Evolutionary conservation across 2,113 vertebrate genomes (phyloP).

Genomic region (Mustelus asterias): DNA sequence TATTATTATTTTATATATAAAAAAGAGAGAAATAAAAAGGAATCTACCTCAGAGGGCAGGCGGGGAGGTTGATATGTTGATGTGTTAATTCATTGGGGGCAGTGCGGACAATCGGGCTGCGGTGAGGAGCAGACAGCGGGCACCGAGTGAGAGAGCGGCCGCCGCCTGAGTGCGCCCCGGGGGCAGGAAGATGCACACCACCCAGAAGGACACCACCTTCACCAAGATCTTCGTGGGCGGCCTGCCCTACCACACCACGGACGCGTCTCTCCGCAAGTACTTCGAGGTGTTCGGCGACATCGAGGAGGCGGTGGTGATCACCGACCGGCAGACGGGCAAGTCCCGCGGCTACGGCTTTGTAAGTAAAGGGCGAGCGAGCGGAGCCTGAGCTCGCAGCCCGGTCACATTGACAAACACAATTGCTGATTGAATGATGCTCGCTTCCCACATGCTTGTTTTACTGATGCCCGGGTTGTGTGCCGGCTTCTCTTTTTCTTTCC

Average conservation of each 20-base stretch:
- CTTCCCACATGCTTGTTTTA: neutral
- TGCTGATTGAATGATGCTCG: neutral
- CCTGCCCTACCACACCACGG: conserved; percentile 93
- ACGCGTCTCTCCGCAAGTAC: conserved; percentile 96
- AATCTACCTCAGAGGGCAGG: neutral
- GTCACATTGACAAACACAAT: too few relatives aligned
- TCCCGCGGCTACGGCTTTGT: conserved; percentile 96
- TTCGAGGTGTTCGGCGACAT: conserved; percentile 97
- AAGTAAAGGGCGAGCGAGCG: conserved; percentile 55
- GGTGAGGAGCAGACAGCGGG: too few relatives aligned
- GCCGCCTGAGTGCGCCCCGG: neutral
- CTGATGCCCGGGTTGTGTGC: neutral
- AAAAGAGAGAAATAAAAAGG: too few relatives aligned
- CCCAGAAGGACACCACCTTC: conserved; percentile 96
- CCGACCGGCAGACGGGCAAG: conserved; percentile 93
- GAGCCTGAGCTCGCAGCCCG: neutral
- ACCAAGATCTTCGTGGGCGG: conserved; percentile 98
- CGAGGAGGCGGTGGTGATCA: conserved; percentile 95
- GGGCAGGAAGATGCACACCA: conserved; percentile 83
- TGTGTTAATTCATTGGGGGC: neutral
- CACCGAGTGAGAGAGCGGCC: neutral
- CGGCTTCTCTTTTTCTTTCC: neutral
- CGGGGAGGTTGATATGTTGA: neutral
- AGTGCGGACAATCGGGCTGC: too few relatives aligned
- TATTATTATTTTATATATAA: too few relatives aligned